These are phyloP conservation scores for Gandaritis pyraliata DNA, from an alignment of 2,888 invertebrate species.

Conservation along the genomic window DNA sequence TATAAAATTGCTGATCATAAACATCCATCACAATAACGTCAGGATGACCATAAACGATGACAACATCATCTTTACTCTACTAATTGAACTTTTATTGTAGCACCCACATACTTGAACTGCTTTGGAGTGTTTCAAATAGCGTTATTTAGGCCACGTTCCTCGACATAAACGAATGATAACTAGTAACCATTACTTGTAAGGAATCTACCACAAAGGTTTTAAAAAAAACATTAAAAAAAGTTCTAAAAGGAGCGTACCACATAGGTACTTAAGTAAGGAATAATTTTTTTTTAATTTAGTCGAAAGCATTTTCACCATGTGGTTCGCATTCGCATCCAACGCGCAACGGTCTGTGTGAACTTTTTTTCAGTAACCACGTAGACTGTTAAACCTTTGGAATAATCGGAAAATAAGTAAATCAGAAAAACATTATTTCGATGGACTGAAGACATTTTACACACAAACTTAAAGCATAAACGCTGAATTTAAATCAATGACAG, in stretches of 20 bases:
- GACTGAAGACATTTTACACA: not conserved
- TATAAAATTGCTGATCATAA: conserved; percentile 37
- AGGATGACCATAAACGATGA: conserved; percentile 43
- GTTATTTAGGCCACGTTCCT: conserved; percentile 10
- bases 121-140: conserved; percentile 9
- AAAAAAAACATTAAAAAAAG: too few species aligned
- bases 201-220: too few species aligned
- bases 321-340: too few species aligned
- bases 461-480: not conserved
- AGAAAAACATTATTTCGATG: too few species aligned
- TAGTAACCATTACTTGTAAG: not conserved
- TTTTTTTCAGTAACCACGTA: too few species aligned
- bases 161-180: not conserved
- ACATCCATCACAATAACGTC: conserved; percentile 45
- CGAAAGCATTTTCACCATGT: too few species aligned
- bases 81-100: conserved; percentile 33
- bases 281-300: too few species aligned
- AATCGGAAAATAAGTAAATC: too few species aligned
- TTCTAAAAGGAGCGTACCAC: too few species aligned
- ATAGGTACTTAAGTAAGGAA: too few species aligned
- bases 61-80: conserved; percentile 40
- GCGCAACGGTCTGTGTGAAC: too few species aligned
- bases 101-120: conserved; percentile 22
- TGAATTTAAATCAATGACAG: not conserved
- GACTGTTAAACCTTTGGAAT: too few species aligned